Percentiles rank a stretch among this genome's conserved stretches.
Conservation (phyloP, 2,888 invertebrate genomes). For the Schizaphis graminum region DNA sequence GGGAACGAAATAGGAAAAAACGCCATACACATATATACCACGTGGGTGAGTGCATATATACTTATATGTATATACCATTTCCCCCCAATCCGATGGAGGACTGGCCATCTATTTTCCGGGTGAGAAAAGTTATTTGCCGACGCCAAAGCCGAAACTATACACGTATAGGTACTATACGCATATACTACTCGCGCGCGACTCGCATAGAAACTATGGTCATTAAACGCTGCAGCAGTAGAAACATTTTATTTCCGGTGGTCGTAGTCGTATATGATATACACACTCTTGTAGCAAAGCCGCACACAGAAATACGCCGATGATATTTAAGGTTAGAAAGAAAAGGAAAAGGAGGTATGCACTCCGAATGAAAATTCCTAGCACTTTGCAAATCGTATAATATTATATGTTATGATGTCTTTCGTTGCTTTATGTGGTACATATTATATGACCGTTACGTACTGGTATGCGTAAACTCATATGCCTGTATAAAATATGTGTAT, state of each 20-base stretch:
- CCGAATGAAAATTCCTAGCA: not conserved
- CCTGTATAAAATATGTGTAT: not conserved
- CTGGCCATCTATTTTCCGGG: conserved; percentile 36
- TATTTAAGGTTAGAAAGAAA: not conserved
- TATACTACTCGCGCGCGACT: conserved; percentile 40
- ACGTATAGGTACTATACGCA: not conserved
- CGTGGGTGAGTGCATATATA: not conserved
- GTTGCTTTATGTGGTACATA: not conserved
- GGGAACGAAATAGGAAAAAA: conserved; percentile 62
- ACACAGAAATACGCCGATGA: not conserved
- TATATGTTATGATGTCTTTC: not conserved
- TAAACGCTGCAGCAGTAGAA: not conserved
- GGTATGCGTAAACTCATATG: not conserved
- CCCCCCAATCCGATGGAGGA: not conserved
- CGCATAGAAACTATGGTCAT: conserved; percentile 61
- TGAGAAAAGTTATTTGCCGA: conserved; percentile 63
- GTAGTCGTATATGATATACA: not conserved
- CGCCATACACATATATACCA: not conserved
- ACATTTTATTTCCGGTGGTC: not conserved
- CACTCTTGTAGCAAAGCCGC: not conserved
- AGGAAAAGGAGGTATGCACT: not conserved
- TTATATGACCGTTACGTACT: not conserved
- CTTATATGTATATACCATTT: not conserved
- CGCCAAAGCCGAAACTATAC: not conserved
- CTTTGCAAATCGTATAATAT: not conserved